Base-by-base conservation (phyloP, 2,888 invertebrate species). In the Amphiduros pacificus region DNA sequence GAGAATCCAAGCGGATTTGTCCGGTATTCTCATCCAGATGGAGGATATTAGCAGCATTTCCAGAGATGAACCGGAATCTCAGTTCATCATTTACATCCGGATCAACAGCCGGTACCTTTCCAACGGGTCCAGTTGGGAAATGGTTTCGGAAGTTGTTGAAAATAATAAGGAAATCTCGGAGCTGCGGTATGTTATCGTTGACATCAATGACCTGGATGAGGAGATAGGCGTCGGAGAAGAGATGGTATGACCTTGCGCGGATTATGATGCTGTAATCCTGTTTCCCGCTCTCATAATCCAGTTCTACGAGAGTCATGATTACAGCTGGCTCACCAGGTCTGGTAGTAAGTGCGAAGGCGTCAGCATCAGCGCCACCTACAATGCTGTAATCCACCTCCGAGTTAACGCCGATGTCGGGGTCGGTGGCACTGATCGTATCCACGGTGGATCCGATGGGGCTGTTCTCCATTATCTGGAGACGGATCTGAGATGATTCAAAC, bases 371-470 rank as follows among this genome's bases (percentile, higher is more conserved):
- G 69, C 93, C 92, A 1, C 94, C 95, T 31, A 69, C 93, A 44
- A 99, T 94, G 11, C 93, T 92, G 81, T 98, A 99, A 74, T 93
- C 92, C 0, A 98, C 91, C 0, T 91, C 88, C 0, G 96, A 94
- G 83, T 99, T 98, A 17, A 90, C 88, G 0, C 96, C 97, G 60
- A 91, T 89, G 83, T 99, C 99, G 0, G 91, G 91, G 81, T 99
- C 99, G 0, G 89, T 89, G 0, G 98, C 98, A 72, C 91, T 87
- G 64, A 93, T 89, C 93, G 74, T 91, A 0, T 95, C 96, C 0
- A 98, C 93, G 0, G 92, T 91, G 0, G 95, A 93, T 0, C 95
- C 97, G 0, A 95, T 88, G 0, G 97, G 96, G n/a, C 94, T 94
- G 80, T 99, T 98, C 84, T 99, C 98, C 0, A 93, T 87, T 3